Evolutionary conservation across 2,113 vertebrate species (phyloP).

Genomic region (Centropristis striata): DNA sequence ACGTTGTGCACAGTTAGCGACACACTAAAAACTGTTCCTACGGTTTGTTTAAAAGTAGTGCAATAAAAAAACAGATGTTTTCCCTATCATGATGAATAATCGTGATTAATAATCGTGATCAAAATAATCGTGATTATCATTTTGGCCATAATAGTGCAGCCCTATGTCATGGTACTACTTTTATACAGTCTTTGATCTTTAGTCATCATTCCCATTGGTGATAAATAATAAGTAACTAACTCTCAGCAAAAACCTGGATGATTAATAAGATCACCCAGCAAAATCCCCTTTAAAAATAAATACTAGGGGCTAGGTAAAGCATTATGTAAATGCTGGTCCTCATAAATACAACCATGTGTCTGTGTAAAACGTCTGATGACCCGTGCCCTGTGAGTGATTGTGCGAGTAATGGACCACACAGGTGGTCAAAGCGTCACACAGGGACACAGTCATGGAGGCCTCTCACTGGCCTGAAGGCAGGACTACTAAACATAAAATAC

Average conservation of each 20-base stretch:
- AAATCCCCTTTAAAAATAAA: neutral
- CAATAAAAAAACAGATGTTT: too few relatives aligned
- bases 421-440: slow-evolving; percentile 68
- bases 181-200: too few relatives aligned
- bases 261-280: slow-evolving; percentile 13
- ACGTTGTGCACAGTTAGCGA: too few relatives aligned
- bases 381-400: slow-evolving; percentile 64
- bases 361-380: slow-evolving; percentile 49
- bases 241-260: too few relatives aligned
- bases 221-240: neutral
- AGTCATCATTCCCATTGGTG: neutral
- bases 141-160: too few relatives aligned
- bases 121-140: too few relatives aligned
- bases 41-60: too few relatives aligned
- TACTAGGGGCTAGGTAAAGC: neutral
- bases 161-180: too few relatives aligned
- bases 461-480: slow-evolving; percentile 56
- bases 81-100: too few relatives aligned
- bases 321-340: slow-evolving; percentile 16
- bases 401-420: slow-evolving; percentile 82
- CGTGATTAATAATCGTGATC: too few relatives aligned
- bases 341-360: slow-evolving; percentile 31
- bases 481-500: slow-evolving; percentile 75
- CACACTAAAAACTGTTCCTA: too few relatives aligned
- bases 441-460: slow-evolving; percentile 64